Conservation (phyloP, 1,140 invertebrate genomes). For the Ephestia elutella region DNA sequence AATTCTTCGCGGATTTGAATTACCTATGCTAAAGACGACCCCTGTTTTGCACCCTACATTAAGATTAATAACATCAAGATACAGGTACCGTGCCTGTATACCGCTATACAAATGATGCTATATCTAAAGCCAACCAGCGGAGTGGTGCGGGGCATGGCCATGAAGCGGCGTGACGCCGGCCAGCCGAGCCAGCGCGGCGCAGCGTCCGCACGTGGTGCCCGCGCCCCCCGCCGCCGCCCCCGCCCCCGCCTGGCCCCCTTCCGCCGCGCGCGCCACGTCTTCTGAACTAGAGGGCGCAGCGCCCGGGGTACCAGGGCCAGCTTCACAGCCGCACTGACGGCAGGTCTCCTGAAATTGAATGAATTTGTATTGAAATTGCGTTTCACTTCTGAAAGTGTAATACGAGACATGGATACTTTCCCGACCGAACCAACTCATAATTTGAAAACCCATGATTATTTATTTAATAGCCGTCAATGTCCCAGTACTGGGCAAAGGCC, state of each 20-base stretch:
- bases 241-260: constrained; percentile 9
- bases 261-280: constrained; percentile 20
- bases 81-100: too few relatives aligned
- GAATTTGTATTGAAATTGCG: not conserved
- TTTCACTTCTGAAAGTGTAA: too few relatives aligned
- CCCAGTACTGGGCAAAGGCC: too few relatives aligned
- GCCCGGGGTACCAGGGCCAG: not conserved
- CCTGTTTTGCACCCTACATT: too few relatives aligned
- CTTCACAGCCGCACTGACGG: constrained; percentile 28
- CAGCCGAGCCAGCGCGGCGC: constrained; percentile 53
- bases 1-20: too few relatives aligned
- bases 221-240: constrained; percentile 16
- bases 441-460: too few relatives aligned
- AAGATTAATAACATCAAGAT: too few relatives aligned
- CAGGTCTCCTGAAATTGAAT: constrained; percentile 29
- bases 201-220: constrained; percentile 36
- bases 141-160: constrained; percentile 64
- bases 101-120: too few relatives aligned
- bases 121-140: constrained; percentile 61
- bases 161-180: constrained; percentile 63
- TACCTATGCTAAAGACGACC: too few relatives aligned
- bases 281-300: constrained; percentile 5
- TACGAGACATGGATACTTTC: too few relatives aligned
- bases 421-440: too few relatives aligned
- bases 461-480: too few relatives aligned